Percentiles rank a stretch among this genome's conserved stretches.
Conservation (phyloP, 2,888 invertebrate species). For the Argynnis bischoffii region DNA sequence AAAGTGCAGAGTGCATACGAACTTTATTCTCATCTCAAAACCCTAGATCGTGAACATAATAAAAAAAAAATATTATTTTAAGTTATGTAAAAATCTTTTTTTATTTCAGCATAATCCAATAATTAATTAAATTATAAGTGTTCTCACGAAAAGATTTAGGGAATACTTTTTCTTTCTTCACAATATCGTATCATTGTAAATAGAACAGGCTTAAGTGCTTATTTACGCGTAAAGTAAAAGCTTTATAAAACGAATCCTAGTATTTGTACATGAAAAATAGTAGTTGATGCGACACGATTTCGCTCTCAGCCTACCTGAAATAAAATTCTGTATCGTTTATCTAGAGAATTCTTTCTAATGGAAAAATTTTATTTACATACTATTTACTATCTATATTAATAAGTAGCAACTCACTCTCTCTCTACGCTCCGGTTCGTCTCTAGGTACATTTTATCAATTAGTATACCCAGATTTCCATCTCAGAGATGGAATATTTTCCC, state of each 20-base stretch:
- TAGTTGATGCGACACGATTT: constrained; percentile 22
- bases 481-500: too few species aligned
- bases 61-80: too few species aligned
- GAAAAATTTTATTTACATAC: neutral
- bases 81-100: too few species aligned
- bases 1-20: too few species aligned
- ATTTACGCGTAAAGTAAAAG: constrained; percentile 16
- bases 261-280: constrained; percentile 29
- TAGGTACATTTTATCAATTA: too few species aligned
- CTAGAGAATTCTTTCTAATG: constrained; percentile 6
- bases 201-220: neutral
- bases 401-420: too few species aligned
- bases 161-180: neutral
- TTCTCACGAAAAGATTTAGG: neutral
- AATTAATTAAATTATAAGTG: neutral
- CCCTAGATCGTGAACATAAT: too few species aligned
- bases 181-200: neutral
- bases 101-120: too few species aligned
- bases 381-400: neutral
- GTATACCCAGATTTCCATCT: too few species aligned
- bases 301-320: constrained; percentile 24
- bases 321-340: constrained; percentile 19
- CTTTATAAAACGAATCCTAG: constrained; percentile 17
- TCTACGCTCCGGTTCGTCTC: too few species aligned
- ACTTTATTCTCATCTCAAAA: too few species aligned